Evolutionary conservation across 2,888 invertebrate genomes (phyloP).

Genomic region (Cremastobaeus sp.): DNA sequence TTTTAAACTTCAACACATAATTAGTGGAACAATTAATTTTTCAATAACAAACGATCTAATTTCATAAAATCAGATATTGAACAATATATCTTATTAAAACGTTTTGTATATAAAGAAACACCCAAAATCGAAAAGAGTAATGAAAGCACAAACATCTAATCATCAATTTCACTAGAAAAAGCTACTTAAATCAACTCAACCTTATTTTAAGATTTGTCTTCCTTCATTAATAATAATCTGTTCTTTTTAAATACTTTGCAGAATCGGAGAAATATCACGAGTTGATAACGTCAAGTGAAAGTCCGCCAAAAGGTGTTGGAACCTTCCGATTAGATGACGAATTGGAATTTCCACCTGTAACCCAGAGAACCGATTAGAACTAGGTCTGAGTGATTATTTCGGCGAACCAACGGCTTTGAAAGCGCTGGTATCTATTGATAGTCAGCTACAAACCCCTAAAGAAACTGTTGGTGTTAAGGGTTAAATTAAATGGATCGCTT

Average conservation of each 20-base stretch:
- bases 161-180: constrained; percentile 23
- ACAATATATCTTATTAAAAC: no score
- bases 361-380: constrained; percentile 80
- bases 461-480: constrained; percentile 12
- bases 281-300: constrained; percentile 86
- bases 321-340: constrained; percentile 88
- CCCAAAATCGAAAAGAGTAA: constrained; percentile 4
- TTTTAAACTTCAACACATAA: no score
- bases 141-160: constrained; percentile 32
- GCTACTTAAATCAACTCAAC: constrained; percentile 36
- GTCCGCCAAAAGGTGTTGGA: constrained; percentile 82
- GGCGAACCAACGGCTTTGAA: not conserved
- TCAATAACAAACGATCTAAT: no score
- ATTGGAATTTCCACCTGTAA: constrained; percentile 90
- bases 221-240: constrained; percentile 51
- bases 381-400: no score
- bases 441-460: constrained; percentile 9
- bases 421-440: constrained; percentile 7
- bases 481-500: constrained; percentile 11
- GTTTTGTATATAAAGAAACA: no score
- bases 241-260: constrained; percentile 73
- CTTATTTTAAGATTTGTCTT: constrained; percentile 56
- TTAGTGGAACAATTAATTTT: no score
- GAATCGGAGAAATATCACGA: constrained; percentile 87
- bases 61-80: no score